Percentiles rank a stretch among this genome's conserved stretches.
Conservation (phyloP, 1,140 invertebrate genomes). For the Carcinoscorpius rotundicauda region DNA sequence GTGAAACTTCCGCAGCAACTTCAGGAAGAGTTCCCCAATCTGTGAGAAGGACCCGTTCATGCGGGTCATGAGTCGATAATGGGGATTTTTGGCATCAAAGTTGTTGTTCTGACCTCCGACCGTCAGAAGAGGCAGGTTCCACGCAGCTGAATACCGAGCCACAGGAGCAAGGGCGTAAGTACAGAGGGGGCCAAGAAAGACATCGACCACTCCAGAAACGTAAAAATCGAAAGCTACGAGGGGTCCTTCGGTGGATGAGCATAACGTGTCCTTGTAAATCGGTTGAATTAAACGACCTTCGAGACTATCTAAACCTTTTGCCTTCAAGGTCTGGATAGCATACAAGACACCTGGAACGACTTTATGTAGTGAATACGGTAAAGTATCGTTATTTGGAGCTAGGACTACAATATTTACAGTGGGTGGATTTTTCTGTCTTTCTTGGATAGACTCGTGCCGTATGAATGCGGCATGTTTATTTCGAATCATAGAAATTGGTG, state of each 20-base stretch:
- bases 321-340: too few relatives aligned
- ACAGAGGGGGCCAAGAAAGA: slow-evolving; percentile 79
- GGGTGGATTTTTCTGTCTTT: too few relatives aligned
- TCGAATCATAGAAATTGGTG: too few relatives aligned
- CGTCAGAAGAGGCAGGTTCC: slow-evolving; percentile 75
- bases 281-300: too few relatives aligned
- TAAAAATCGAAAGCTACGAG: slow-evolving; percentile 66
- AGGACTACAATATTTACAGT: too few relatives aligned
- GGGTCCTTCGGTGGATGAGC: slow-evolving; percentile 61
- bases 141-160: slow-evolving; percentile 69
- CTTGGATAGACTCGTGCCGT: too few relatives aligned
- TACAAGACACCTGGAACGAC: too few relatives aligned
- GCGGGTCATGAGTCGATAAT: slow-evolving; percentile 64
- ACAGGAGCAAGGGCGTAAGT: slow-evolving; percentile 84
- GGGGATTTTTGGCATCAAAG: slow-evolving; percentile 49
- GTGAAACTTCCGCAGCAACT: slow-evolving; percentile 52
- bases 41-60: slow-evolving; percentile 71
- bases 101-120: slow-evolving; percentile 68
- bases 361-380: too few relatives aligned
- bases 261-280: slow-evolving; percentile 54
- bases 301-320: too few relatives aligned
- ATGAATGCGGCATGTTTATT: too few relatives aligned
- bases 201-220: slow-evolving; percentile 48
- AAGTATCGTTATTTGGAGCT: too few relatives aligned
- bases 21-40: slow-evolving; percentile 42